Evolutionary conservation across 2,888 invertebrate genomes (phyloP).

Genomic region (Temnothorax unifasciatus): DNA sequence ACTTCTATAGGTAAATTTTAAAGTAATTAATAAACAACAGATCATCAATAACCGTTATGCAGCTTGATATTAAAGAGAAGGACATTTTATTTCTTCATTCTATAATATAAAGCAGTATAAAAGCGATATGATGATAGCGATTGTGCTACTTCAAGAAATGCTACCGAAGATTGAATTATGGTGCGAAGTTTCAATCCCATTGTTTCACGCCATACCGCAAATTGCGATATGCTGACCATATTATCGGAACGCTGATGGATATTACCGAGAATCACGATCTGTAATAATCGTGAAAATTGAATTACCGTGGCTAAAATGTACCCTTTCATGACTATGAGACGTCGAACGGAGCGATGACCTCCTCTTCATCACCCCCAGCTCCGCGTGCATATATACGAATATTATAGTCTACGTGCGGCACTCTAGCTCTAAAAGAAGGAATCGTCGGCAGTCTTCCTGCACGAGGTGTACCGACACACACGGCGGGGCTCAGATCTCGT

Average conservation of each 20-base stretch:
- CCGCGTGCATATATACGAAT: constrained; percentile 53
- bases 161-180: neutral
- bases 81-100: neutral
- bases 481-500: constrained; percentile 80
- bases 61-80: neutral
- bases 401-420: constrained; percentile 61
- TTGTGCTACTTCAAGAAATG: neutral
- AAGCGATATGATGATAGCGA: neutral
- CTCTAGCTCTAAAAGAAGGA: constrained; percentile 61
- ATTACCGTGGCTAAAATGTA: neutral
- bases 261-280: neutral
- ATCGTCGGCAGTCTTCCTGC: constrained; percentile 34
- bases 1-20: neutral
- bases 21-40: neutral
- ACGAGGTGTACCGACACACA: neutral
- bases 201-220: neutral
- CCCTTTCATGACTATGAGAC: neutral
- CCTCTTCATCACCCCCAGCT: constrained; percentile 49
- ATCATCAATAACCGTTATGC: neutral
- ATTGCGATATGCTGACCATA: neutral
- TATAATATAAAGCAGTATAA: neutral
- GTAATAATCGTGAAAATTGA: neutral
- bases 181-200: neutral
- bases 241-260: neutral
- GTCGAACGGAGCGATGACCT: constrained; percentile 17